Conservation (phyloP, 2,888 invertebrate genomes). For the Pandemis corylana region DNA sequence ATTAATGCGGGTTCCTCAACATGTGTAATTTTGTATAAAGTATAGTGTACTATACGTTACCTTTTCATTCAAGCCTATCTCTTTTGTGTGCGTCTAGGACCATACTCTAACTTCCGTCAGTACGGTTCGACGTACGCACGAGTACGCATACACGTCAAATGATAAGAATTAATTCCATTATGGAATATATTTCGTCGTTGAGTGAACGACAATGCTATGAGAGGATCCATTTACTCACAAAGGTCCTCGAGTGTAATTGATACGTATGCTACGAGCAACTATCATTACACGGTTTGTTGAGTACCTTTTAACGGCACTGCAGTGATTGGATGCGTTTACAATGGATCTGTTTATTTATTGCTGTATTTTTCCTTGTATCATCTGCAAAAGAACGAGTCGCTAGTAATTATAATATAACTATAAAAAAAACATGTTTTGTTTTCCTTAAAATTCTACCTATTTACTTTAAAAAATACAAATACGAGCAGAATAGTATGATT, state of each 20-base stretch:
- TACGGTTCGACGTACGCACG: constrained; percentile 4
- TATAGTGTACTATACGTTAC: not conserved
- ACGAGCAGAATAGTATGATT: not conserved
- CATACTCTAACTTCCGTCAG: not conserved
- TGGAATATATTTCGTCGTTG: constrained; percentile 35
- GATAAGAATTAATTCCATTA: constrained; percentile 34
- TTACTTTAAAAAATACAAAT: not conserved
- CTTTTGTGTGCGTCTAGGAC: no score
- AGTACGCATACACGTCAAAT: constrained; percentile 8
- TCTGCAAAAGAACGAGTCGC: not conserved
- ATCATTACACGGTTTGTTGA: constrained; percentile 37
- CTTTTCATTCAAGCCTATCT: no score
- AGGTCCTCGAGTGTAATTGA: constrained; percentile 65
- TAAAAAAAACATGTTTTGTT: not conserved
- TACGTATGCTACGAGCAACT: constrained; percentile 62
- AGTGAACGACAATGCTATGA: constrained; percentile 26
- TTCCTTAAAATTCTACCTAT: not conserved
- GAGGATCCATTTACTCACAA: constrained; percentile 51
- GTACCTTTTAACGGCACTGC: not conserved
- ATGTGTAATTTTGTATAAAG: no score
- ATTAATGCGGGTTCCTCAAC: no score
- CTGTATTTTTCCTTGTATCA: not conserved
- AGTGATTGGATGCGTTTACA: not conserved
- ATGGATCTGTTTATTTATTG: not conserved
- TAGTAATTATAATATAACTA: no score